Percentiles rank a stretch among this genome's conserved stretches.
Evolutionary conservation across 2,113 vertebrate species (phyloP).

Genomic region (Deroptyus accipitrinus): DNA sequence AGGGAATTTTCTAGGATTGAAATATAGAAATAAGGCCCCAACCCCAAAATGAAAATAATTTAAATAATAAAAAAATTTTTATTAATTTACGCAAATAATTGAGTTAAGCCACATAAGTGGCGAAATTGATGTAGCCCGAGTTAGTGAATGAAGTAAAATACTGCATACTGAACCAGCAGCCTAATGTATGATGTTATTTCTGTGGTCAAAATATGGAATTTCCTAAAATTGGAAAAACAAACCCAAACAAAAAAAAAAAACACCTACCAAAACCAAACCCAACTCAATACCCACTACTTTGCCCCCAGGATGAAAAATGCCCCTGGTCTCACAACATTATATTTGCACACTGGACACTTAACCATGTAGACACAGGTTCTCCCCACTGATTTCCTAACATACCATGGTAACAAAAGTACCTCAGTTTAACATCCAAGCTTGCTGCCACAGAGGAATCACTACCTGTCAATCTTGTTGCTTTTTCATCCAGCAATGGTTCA

Average conservation of each 20-base stretch:
- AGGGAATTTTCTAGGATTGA: background rate
- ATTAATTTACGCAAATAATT: background rate
- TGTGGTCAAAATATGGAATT: background rate
- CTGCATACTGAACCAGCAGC: background rate
- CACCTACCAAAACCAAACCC: background rate
- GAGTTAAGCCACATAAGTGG: background rate
- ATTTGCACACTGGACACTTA: background rate
- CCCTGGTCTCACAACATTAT: background rate
- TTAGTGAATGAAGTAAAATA: background rate
- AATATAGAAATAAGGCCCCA: background rate
- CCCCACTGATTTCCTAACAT: background rate
- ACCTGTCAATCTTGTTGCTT: background rate
- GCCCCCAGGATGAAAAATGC: background rate
- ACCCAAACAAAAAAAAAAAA: background rate
- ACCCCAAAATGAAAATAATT: background rate
- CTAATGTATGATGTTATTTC: background rate
- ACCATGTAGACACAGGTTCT: rapidly evolving
- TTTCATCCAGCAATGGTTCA: background rate
- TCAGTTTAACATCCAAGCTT: background rate
- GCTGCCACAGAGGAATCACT: background rate
- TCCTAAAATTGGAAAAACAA: background rate
- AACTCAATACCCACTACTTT: background rate
- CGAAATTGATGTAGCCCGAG: background rate
- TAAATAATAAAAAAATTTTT: background rate
- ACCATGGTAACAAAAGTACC: background rate